Conservation (phyloP, 2,888 invertebrate genomes). For the Dinocampus coccinellae region DNA sequence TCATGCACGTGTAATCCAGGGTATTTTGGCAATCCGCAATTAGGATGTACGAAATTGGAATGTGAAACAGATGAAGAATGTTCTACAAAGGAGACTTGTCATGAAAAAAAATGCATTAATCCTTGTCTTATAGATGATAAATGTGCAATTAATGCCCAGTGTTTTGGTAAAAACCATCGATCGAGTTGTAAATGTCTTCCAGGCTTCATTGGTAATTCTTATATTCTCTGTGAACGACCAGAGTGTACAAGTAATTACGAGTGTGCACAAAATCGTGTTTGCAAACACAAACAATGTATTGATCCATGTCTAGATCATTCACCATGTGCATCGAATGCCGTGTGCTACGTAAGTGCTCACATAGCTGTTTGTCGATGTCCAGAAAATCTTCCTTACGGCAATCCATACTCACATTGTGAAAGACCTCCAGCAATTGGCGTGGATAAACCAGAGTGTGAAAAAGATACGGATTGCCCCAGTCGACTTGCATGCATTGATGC, state of each 20-base stretch:
- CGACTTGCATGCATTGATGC: conserved; percentile 85
- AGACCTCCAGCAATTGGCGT: conserved; percentile 68
- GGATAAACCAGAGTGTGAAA: conserved; percentile 78
- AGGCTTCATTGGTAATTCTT: conserved; percentile 86
- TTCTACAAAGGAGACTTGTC: conserved; percentile 83
- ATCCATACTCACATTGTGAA: conserved; percentile 84
- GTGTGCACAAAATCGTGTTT: conserved; percentile 82
- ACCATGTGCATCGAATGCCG: conserved; percentile 87
- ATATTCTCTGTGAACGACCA: conserved; percentile 80
- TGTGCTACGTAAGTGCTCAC: conserved; percentile 86
- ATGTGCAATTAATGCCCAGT: conserved; percentile 87
- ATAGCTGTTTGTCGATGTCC: conserved; percentile 87
- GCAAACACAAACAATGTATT: conserved; percentile 80
- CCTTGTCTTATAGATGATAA: conserved; percentile 85
- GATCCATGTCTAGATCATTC: conserved; percentile 81
- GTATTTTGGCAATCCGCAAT: conserved; percentile 88
- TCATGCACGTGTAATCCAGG: conserved; percentile 86
- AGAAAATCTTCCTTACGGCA: conserved; percentile 81
- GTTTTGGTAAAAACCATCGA: conserved; percentile 84
- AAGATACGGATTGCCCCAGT: conserved; percentile 85
- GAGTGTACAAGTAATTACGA: conserved; percentile 86
- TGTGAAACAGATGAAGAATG: conserved; percentile 89
- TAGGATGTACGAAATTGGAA: conserved; percentile 82
- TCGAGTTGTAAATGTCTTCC: conserved; percentile 84
- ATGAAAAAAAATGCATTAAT: conserved; percentile 85